Evolutionary conservation across 2,113 vertebrate species (phyloP).

Genomic region (Antigone vipio): DNA sequence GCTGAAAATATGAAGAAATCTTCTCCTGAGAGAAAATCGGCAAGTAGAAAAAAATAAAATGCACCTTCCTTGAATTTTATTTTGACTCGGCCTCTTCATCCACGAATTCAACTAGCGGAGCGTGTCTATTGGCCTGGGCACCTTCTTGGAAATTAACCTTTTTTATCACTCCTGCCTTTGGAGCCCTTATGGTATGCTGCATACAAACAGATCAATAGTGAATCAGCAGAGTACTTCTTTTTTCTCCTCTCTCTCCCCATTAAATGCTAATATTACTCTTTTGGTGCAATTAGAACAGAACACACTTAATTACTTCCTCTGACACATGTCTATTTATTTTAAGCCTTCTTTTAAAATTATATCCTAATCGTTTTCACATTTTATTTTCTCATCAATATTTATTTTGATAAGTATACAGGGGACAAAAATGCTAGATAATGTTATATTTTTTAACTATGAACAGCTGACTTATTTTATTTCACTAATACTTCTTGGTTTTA

Average conservation of each 20-base stretch:
- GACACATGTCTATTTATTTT: neutral
- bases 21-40: neutral
- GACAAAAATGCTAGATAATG: neutral
- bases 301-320: neutral
- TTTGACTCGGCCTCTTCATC: slow-evolving; percentile 72
- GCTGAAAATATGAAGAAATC: neutral
- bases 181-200: slow-evolving; percentile 91
- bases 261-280: neutral
- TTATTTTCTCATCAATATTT: neutral
- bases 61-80: slow-evolving; percentile 30
- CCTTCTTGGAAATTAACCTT: slow-evolving; percentile 90
- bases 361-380: neutral
- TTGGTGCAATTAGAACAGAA: neutral
- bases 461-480: neutral
- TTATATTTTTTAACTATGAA: neutral
- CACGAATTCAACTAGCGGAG: slow-evolving; percentile 82
- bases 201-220: slow-evolving; percentile 4
- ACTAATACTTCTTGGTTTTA: neutral
- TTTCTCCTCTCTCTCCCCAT: neutral
- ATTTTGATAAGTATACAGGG: neutral
- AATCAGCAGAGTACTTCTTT: neutral
- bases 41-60: neutral
- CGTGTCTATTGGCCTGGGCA: slow-evolving; percentile 86
- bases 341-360: neutral
- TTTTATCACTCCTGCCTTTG: slow-evolving; percentile 87